Base-by-base conservation (phyloP, 2,888 invertebrate species). In the Drosophila dives region DNA sequence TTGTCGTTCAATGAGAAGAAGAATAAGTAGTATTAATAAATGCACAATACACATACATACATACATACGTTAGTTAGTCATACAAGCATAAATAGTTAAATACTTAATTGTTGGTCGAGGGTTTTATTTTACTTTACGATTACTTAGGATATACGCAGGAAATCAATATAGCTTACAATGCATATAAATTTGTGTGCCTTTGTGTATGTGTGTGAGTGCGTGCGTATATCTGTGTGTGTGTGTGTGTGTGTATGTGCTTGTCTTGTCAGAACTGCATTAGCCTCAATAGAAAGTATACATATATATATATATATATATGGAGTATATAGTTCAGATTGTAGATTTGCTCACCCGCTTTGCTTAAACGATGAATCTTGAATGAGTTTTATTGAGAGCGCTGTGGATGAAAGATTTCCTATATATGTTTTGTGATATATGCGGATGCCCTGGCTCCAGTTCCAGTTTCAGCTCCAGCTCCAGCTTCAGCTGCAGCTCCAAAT, bases 361-460 rank as follows among this genome's bases (percentile, higher is more conserved):
- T 91, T 91, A 91, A 72, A 78, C 91, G 91, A 88, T 91, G 89
- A 91, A 91, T 91, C 91, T 91, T 91, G 91, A 91, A 85, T 90
- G 88, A 77, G 86, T 91, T 91, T 91, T 77, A 34, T 62, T 58
- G 76, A 49, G 54, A 62, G 78, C 80, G 79, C 76, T 66, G 76
- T 67, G 71, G 80, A 75, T 76, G 77, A 77, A 83, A 76, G 51
- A 51, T 42, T 42, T 48, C 26, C 55, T 33, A 34, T 72, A 55
- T 59, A 20, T 33, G 29, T 0, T 4, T 58, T 33, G 40, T 51
- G 38, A 59, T 69, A 62, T 75, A 53, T 69, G 32, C 36, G 20
- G 29, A 40, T 29, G 20, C 40, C n/a, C 56, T 11, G 29, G 34
- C 42, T 33, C 6, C 50, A 33, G 63, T 23, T 67, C 33, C 65